Evolutionary conservation across 2,888 invertebrate species (phyloP), one percentile per base, ranked within the genome.

Genomic region (Ennomos erosarius): DNA sequence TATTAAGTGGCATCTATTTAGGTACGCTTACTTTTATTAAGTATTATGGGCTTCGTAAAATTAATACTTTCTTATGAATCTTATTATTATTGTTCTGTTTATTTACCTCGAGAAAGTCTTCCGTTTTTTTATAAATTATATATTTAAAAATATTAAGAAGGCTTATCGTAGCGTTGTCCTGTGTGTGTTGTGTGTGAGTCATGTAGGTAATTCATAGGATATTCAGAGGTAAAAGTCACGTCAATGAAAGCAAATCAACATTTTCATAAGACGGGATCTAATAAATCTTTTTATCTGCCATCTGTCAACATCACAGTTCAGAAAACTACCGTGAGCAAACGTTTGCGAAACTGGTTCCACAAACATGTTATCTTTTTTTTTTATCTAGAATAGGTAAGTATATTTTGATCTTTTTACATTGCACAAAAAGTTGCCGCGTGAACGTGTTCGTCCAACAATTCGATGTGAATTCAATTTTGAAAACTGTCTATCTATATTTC

Each of bases 281-380:
- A 54, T 36, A 34, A 48, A 48, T 52, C 47, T 48, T 35, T 46
- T 52, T 47, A 61, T 56, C 53, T 50, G 12, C 52, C 49, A 39
- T 56, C 43, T 46, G 49, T 45, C 53, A 49, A 54, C 57, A 62
- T 53, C 62, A 44, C 34, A 39, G 39, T 35, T 57, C 34, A 38
- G 43, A 62, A 59, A 51, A 59, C 59, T 65, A 48, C 49, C 44
- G 39, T 51, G 51, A 43, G 43, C 39, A 47, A 65, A 59, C 49
- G 56, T 55, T 65, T 60, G 42, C 57, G 57, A 57, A 57, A 59
- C 53, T 43, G 53, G 50, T 57, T 60, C 39, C 47, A 13, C 43
- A 45, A 52, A 52, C 55, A 49, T 49, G 52, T 60, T 60, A 56
- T 52, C 52, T 55, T 52, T 56, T 49, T 55, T 52, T 53, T 34